Evolutionary conservation across 2,888 invertebrate species (phyloP).

Genomic region (Incurvaria masculella): DNA sequence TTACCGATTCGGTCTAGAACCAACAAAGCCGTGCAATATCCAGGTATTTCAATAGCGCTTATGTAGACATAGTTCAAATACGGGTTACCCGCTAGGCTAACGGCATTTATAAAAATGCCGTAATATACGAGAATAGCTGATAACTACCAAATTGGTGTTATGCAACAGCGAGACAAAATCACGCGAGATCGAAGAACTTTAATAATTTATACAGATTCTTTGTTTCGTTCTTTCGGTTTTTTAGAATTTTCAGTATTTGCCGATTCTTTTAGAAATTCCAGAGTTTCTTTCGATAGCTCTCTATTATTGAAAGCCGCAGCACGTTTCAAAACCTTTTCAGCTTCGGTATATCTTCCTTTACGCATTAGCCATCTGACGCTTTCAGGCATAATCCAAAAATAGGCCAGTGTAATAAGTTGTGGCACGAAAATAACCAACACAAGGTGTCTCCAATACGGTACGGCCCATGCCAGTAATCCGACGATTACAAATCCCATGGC

Average conservation of each 20-base stretch:
- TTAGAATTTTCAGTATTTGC: conserved; percentile 15
- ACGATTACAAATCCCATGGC: conserved; percentile 60
- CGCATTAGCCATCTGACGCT: conserved; percentile 64
- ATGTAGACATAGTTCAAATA: conserved; percentile 51
- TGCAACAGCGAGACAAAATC: conserved; percentile 40
- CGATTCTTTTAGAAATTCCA: not conserved
- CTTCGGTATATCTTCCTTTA: conserved; percentile 56
- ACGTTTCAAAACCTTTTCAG: conserved; percentile 46
- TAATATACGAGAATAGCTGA: conserved; percentile 66
- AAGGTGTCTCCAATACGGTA: conserved; percentile 58
- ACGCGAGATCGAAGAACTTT: conserved; percentile 36
- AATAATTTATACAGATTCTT: conserved; percentile 3
- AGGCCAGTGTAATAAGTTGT: conserved; percentile 53
- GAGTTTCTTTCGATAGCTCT: not conserved
- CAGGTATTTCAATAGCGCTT: conserved; percentile 54
- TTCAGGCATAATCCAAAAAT: conserved; percentile 61
- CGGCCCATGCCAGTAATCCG: conserved; percentile 58
- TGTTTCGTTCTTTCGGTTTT: not conserved
- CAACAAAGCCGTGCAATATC: conserved; percentile 50
- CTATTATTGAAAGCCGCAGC: conserved; percentile 48
- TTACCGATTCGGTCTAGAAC: conserved; percentile 51
- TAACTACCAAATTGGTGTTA: conserved; percentile 63
- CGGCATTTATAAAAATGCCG: conserved; percentile 64
- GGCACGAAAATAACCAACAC: conserved; percentile 59
- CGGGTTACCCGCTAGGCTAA: conserved; percentile 60